Evolutionary conservation across 2,888 invertebrate genomes (phyloP), one percentile per base, ranked within the genome.

Genomic region (Nomada hirtipes): DNA sequence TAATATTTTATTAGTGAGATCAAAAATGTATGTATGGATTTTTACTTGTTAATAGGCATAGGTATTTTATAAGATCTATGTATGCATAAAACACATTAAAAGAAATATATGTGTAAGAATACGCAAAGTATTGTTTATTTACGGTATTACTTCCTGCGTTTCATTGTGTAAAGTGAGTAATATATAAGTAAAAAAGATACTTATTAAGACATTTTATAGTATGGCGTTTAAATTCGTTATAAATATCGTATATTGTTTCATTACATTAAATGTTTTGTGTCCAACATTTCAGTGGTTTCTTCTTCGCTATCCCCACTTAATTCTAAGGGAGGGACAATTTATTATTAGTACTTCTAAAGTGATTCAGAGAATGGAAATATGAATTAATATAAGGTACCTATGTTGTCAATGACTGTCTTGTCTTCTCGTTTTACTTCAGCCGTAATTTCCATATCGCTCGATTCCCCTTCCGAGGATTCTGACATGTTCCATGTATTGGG

Each of bases 281-380:
- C 86, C 50, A 94, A 77, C 71, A 90, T 90, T 70, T 90, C 89
- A 0, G 92, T 92, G 52, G 89, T 90, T 89, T 94, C 94, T 87
- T 94, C 94, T 89, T 94, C 94, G 72, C 94, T 94, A 76, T 94
- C 94, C 29, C 91, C 94, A 88, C 92, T 93, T 76, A 94, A 85
- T 83, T 93, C 94, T 94, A 91, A 80, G 20, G 20, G 42, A 18
- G 4, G 26, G 67, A 69, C 67, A 67, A 15, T 81, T 52, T 67
- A 20, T 42, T 42, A 23, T 65, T 36, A 44, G 2, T 1, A 47
- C 23, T 11, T 18, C 23, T 47, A 23, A 29, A 52, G 7, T 20
- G 26, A 29, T 23, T 11, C n/a, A 59, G 29, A 29, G 64, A 42
- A 42, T 67, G 44, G 76, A 67, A 53, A 53, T 7, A 13, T 13